These are phyloP conservation scores for Caenorhabditis sulstoni DNA, from an alignment of 2,888 invertebrate genomes.

Conservation along the genomic window DNA sequence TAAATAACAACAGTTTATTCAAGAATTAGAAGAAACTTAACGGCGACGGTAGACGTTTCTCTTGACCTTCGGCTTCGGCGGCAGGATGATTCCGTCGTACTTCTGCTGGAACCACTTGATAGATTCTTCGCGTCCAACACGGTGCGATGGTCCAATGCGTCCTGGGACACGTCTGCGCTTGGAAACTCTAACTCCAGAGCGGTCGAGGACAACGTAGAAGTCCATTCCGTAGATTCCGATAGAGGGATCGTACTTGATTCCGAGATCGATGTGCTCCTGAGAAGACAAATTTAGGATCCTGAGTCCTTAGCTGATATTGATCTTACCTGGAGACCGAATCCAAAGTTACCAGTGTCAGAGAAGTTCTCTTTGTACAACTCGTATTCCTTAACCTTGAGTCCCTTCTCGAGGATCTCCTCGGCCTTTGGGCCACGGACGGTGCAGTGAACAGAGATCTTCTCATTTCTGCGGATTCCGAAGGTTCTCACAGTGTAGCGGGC, in stretches of 20 bases:
- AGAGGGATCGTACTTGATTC: slow-evolving; percentile 97
- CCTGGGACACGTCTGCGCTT: slow-evolving; percentile 94
- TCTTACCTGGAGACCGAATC: slow-evolving; percentile 89
- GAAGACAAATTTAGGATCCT: not conserved
- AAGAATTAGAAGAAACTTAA: slow-evolving; percentile 58
- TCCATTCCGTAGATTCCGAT: slow-evolving; percentile 99
- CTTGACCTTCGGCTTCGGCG: slow-evolving; percentile 85
- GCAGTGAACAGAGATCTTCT: slow-evolving; percentile 99
- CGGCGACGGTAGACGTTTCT: slow-evolving; percentile 59
- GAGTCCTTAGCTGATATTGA: not conserved
- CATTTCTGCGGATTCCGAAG: slow-evolving; percentile 99
- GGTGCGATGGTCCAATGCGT: slow-evolving; percentile 93
- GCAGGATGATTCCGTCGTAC: slow-evolving; percentile 96
- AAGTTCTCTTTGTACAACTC: slow-evolving; percentile 98
- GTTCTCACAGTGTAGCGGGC: slow-evolving; percentile 97
- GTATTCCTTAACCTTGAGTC: slow-evolving; percentile 98
- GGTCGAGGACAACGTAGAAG: slow-evolving; percentile 97
- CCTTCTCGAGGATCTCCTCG: slow-evolving; percentile 97
- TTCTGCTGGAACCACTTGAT: slow-evolving; percentile 99
- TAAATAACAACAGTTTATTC: slow-evolving; percentile 61
- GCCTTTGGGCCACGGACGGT: slow-evolving; percentile 99
- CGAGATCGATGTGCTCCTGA: slow-evolving; percentile 97
- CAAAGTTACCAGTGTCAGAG: slow-evolving; percentile 93
- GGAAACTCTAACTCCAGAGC: slow-evolving; percentile 97
- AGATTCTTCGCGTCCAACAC: slow-evolving; percentile 95